These are phyloP conservation scores for Tetropium fuscum DNA, from an alignment of 2,888 invertebrate species.

Conservation along the genomic window DNA sequence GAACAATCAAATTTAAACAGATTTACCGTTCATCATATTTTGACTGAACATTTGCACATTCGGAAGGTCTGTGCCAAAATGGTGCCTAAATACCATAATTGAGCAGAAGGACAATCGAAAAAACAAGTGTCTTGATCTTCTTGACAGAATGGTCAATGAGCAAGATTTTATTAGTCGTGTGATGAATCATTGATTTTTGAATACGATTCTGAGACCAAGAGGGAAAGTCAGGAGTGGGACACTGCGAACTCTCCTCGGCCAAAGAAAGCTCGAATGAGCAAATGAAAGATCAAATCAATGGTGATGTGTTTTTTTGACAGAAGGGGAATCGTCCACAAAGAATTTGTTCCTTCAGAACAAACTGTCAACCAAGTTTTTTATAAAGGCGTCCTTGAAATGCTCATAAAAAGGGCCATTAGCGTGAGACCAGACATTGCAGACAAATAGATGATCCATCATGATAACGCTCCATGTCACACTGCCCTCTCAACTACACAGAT, in stretches of 20 bases:
- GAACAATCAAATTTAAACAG: neutral
- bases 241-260: slow-evolving; percentile 9
- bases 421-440: slow-evolving; percentile 15
- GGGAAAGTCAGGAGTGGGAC: slow-evolving; percentile 9
- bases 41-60: no score
- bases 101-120: neutral
- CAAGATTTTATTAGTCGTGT: no score
- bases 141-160: neutral
- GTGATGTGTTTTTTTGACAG: slow-evolving; percentile 23
- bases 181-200: slow-evolving; percentile 15
- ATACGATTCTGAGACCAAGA: slow-evolving; percentile 11
- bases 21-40: slow-evolving; percentile 1
- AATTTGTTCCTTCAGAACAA: slow-evolving; percentile 19
- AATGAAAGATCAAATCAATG: slow-evolving; percentile 12
- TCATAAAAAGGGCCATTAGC: slow-evolving; percentile 15
- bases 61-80: neutral
- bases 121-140: slow-evolving; percentile 6
- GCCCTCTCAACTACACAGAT: slow-evolving; percentile 14
- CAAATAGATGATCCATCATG: slow-evolving; percentile 3
- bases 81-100: neutral
- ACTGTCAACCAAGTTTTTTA: no score
- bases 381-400: slow-evolving; percentile 16
- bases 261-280: slow-evolving; percentile 13
- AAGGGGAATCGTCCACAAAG: slow-evolving; percentile 20
- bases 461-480: slow-evolving; percentile 2